Percentiles rank a stretch among this genome's conserved stretches.
Conservation (phyloP, 2,888 invertebrate species). For the Amphipoea oculea region DNA sequence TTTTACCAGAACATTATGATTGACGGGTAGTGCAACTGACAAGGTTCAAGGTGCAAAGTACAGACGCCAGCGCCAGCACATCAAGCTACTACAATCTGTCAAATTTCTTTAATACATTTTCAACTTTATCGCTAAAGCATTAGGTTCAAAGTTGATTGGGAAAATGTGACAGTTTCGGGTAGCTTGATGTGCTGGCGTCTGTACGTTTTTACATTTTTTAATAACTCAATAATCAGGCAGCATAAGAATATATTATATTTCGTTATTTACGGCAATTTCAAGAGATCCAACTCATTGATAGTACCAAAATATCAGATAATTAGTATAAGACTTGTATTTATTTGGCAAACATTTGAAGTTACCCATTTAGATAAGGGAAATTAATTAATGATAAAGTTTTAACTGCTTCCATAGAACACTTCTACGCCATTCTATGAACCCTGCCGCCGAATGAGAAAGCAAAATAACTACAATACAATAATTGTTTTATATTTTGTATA, state of each 20-base stretch:
- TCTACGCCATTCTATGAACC: background rate
- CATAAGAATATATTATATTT: background rate
- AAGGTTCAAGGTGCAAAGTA: background rate
- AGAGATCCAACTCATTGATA: constrained; percentile 34
- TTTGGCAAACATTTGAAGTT: constrained; percentile 32
- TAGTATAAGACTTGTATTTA: constrained; percentile 16
- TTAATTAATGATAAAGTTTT: constrained; percentile 25
- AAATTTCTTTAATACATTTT: too few relatives aligned
- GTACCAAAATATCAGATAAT: constrained; percentile 40
- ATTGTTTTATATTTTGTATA: background rate
- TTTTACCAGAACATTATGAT: background rate
- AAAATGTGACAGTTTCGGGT: too few relatives aligned
- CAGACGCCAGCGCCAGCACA: too few relatives aligned
- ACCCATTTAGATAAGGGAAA: constrained; percentile 41
- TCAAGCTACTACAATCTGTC: too few relatives aligned
- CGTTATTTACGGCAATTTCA: background rate
- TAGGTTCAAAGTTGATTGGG: too few relatives aligned
- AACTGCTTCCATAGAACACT: background rate
- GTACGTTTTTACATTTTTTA: background rate
- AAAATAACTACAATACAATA: background rate
- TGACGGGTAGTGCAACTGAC: too few relatives aligned
- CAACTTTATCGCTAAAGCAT: too few relatives aligned
- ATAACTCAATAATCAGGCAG: background rate
- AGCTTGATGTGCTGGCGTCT: too few relatives aligned
- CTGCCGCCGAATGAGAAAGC: background rate